phyloP scores from a whole-genome alignment of 2,888 invertebrate genomes.

The Aporophyla lueneburgensis region DNA sequence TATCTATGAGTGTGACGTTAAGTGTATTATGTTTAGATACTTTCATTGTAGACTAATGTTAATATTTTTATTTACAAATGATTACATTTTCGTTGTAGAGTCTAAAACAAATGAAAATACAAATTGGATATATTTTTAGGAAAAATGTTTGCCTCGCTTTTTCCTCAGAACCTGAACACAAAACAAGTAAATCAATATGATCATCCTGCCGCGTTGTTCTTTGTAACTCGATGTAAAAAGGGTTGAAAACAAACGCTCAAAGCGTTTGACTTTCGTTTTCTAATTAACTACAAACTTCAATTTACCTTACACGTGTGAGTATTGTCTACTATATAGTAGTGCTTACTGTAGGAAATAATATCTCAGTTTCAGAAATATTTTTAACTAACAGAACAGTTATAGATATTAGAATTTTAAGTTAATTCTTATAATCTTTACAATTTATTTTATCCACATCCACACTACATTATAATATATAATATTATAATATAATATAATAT shows the following conservation, averaged over 20 bases:
- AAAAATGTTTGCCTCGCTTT: not conserved
- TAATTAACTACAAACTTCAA: slow-evolving; percentile 1
- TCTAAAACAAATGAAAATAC: no score
- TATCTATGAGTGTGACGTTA: not conserved
- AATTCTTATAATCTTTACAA: no score
- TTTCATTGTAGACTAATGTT: no score
- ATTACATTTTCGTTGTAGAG: no score
- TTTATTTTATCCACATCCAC: no score
- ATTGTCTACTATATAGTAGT: no score
- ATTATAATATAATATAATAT: no score
- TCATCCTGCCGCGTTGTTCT: not conserved
- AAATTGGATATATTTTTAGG: not conserved
- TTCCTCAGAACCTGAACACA: not conserved
- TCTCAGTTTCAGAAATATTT: no score
- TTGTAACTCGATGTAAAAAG: not conserved
- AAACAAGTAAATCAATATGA: not conserved
- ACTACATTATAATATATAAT: no score
- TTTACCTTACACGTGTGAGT: not conserved
- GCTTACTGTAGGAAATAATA: no score
- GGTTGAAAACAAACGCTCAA: not conserved
- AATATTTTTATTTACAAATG: not conserved
- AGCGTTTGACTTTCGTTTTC: not conserved
- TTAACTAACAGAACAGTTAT: no score
- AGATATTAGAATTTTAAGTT: no score
- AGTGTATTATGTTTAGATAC: not conserved